Base-by-base conservation (phyloP, 2,113 vertebrate species). In the Anser brachyrhynchus region DNA sequence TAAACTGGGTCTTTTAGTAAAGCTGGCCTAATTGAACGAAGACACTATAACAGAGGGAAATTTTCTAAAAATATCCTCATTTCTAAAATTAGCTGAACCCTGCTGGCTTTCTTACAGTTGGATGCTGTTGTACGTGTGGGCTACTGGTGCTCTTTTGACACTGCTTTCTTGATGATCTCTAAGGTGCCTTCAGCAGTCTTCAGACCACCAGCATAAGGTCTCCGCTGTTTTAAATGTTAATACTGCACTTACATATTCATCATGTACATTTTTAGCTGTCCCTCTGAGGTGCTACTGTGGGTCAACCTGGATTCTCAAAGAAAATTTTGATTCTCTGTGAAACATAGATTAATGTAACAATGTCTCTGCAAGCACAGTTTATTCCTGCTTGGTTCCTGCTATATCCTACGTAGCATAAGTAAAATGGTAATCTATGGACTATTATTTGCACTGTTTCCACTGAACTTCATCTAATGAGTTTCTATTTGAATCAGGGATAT, bases 21-120 rank as follows among this genome's bases (percentile, higher is more conserved):
- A 94, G 37, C 13, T 85, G 90, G 28, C 10, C 85, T 89, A 84
- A 73, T 0, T 26, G 67, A n/a, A 65, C 28, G n/a, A 80, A 82
- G 33, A 43, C 58, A 29, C 57, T 33, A n/a, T 75, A 49, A 37
- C 79, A 93, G 28, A 89, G 21, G 29, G 41, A 70, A 46, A 35
- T 26, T 58, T 72, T 86, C 77, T 81, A 88, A 92, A 95, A 93
- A 78, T 90, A 93, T 7, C 49, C 39, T 72, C 67, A 33, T 89
- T 95, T 84, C 87, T 92, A 85, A 72, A 10, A 59, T 69, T 54
- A 96, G 54, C 28, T 86, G 54, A 88, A 71, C 54, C 78, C 41
- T 1, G 0, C 19, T 70, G 39, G 8, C 58, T 28, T 84, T 77
- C 55, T 11, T 58, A 70, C 76, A 73, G 35, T 16, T 49, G 46